These are phyloP conservation scores for Thymallus thymallus DNA, from an alignment of 2,113 vertebrate species.

Conservation along the genomic window DNA sequence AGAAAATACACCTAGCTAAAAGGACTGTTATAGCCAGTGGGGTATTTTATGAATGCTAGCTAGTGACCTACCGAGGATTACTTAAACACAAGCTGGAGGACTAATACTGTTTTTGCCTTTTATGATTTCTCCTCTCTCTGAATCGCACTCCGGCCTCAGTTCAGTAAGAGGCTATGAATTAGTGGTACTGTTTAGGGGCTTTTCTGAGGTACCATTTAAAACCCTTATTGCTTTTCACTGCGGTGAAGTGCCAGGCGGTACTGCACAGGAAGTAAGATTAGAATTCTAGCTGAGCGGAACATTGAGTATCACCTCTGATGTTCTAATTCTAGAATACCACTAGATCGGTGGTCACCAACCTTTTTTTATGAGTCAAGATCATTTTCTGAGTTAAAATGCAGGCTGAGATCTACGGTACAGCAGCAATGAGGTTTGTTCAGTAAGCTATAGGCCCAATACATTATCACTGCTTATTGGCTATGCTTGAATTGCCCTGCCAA, in stretches of 20 bases:
- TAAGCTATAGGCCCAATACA: no score
- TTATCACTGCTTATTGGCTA: no score
- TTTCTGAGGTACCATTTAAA: not conserved
- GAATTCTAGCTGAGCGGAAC: no score
- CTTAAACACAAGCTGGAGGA: not conserved
- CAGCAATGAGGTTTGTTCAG: no score
- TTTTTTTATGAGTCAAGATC: no score
- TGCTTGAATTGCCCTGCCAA: no score
- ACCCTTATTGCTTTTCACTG: not conserved
- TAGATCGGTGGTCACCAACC: no score
- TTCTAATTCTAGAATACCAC: no score
- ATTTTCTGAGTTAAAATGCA: no score
- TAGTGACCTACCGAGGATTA: not conserved
- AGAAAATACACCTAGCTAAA: slow-evolving; percentile 29
- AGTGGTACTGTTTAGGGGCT: not conserved
- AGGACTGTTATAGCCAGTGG: slow-evolving; percentile 16
- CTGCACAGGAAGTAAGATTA: not conserved
- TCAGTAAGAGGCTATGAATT: not conserved
- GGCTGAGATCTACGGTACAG: no score
- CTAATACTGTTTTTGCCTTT: not conserved
- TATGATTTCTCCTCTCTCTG: not conserved
- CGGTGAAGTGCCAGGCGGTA: not conserved
- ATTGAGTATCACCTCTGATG: no score
- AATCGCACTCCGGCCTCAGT: not conserved
- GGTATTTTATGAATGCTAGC: not conserved